phyloP scores from a whole-genome alignment of 2,113 vertebrate species.

The Himantopus leucocephalus region DNA sequence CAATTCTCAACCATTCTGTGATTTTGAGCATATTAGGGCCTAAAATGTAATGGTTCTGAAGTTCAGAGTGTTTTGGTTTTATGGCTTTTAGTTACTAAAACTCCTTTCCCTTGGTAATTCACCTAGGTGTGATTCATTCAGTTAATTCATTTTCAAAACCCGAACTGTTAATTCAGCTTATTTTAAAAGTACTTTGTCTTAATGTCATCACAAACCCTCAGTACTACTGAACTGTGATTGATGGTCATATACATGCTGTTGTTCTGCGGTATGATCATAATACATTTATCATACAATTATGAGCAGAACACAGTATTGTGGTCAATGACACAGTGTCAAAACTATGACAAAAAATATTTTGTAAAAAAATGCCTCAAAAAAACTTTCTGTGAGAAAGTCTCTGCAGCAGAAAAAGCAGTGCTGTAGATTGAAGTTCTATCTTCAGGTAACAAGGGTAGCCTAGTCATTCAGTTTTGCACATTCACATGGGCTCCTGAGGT shows the following conservation, averaged over 20 bases:
- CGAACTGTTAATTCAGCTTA: not conserved
- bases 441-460: rapidly evolving
- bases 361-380: not conserved
- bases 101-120: not conserved
- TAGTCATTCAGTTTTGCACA: not conserved
- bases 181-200: not conserved
- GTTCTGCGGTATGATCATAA: not conserved
- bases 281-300: not conserved
- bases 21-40: not conserved
- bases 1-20: not conserved
- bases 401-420: rapidly evolving
- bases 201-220: not conserved
- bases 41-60: not conserved
- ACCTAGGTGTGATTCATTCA: not conserved
- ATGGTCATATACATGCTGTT: not conserved
- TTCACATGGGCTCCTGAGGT: not conserved
- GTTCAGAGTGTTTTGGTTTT: not conserved
- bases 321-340: not conserved
- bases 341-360: not conserved
- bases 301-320: not conserved
- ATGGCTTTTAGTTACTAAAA: not conserved
- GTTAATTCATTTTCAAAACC: not conserved
- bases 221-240: not conserved
- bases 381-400: not conserved
- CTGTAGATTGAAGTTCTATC: rapidly evolving